Evolutionary conservation across 2,888 invertebrate species (phyloP).

Genomic region (Argyra leucocephala): DNA sequence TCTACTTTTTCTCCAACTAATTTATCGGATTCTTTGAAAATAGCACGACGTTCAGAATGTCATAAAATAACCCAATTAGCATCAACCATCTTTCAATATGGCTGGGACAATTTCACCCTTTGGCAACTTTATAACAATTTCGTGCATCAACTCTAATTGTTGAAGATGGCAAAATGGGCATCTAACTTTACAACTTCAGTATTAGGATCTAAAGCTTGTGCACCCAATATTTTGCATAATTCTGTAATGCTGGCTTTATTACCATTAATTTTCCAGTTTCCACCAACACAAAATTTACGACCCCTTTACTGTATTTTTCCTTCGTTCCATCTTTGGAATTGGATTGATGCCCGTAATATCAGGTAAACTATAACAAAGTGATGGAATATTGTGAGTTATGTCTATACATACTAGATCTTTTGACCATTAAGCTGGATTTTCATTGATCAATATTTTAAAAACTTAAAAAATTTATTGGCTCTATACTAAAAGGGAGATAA

Average conservation of each 20-base stretch:
- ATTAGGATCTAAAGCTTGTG: constrained; percentile 67
- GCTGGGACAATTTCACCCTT: constrained; percentile 92
- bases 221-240: constrained; percentile 67
- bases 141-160: constrained; percentile 80
- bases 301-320: constrained; percentile 45
- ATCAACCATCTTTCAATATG: constrained; percentile 84
- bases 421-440: too few relatives aligned
- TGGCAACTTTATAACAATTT: constrained; percentile 50
- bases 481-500: too few relatives aligned
- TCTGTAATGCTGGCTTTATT: constrained; percentile 70
- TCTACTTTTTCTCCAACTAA: constrained; percentile 68
- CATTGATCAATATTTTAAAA: too few relatives aligned
- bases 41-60: constrained; percentile 81
- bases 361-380: too few relatives aligned
- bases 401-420: too few relatives aligned
- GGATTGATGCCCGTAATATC: too few relatives aligned
- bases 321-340: too few relatives aligned
- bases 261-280: constrained; percentile 99
- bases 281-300: constrained; percentile 96
- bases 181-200: constrained; percentile 80
- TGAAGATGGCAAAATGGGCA: constrained; percentile 78
- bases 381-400: too few relatives aligned
- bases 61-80: constrained; percentile 93
- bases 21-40: constrained; percentile 76
- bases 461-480: too few relatives aligned